Base-by-base conservation (phyloP, 2,113 vertebrate species). In the Hippopotamus amphibius region DNA sequence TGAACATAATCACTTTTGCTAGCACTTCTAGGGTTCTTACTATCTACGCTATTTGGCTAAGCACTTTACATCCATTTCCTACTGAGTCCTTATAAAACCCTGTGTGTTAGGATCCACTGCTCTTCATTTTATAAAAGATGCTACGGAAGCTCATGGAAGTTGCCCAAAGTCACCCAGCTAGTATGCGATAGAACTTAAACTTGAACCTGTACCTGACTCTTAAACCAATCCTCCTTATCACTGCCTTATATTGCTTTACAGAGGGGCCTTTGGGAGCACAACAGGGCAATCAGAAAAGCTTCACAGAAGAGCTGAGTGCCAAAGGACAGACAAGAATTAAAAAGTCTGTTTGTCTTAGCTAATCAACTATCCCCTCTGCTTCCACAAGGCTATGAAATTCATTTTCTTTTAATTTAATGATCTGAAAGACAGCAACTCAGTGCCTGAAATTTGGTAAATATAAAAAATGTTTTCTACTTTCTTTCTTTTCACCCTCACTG, bases 401-500 rank as follows among this genome's bases (percentile, higher is more conserved):
- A 90, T 89, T 93, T 80, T n/a, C 88, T 46, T 61, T 81, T 92
- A n/a, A 95, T 61, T 68, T 68, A 88, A 37, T 61, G 71, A 87
- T 66, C 14, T n/a, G 46, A 48, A 5, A 80, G 24, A 89, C 4
- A 66, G 65, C 7, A 79, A 69, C 37, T 88, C n/a, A 30, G 21
- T 26, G 28, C 14, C 6, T 22, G 6, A 89, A 88, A 89, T 74
- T 86, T 87, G 4, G 22, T 83, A 57, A 28, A 24, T 61, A 24
- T 15, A 50, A 84, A 37, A 41, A 65, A 68, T 59, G n/a, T 61
- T 72, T 90, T 21, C 69, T 65, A 30, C 2, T 41, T 61, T 41
- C 3, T 24, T 69, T 16, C 61, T 41, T 43, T n/a, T 72, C 43
- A 12, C 37, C 8, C 16, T 94, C 57, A 26, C 43, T 26, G 28